Conservation (phyloP, 2,113 vertebrate genomes). For the Bubo scandiacus region DNA sequence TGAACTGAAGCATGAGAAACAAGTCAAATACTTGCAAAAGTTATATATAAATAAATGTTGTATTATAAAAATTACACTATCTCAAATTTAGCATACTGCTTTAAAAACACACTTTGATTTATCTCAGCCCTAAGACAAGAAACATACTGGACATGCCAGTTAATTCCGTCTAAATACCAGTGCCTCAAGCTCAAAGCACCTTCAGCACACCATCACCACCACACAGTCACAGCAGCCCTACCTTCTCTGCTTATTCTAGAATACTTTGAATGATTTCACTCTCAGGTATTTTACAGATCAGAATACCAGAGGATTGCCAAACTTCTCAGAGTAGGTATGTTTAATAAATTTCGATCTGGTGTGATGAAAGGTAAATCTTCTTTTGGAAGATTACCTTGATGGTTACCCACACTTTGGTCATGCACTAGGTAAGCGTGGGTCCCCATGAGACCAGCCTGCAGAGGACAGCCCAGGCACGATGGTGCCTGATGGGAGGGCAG, state of each 20-base stretch:
- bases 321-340: background rate
- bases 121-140: background rate
- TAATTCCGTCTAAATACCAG: background rate
- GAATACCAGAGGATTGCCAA: background rate
- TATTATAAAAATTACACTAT: background rate
- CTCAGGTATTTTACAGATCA: background rate
- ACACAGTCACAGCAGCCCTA: background rate
- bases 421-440: fast-evolving
- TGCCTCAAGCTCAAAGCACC: background rate
- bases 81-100: background rate
- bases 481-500: background rate
- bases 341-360: background rate
- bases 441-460: background rate
- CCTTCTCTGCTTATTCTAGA: background rate
- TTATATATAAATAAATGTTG: background rate
- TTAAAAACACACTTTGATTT: background rate
- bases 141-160: background rate
- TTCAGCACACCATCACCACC: background rate
- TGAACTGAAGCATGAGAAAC: background rate
- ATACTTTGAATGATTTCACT: background rate
- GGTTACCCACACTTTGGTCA: no score
- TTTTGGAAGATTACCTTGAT: background rate
- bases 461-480: fast-evolving
- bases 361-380: no score
- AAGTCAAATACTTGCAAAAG: background rate